A percentile compares a stretch with the other conserved stretches of the same genome.
Conservation (phyloP, 2,888 invertebrate species). For the Xylocampa areola region DNA sequence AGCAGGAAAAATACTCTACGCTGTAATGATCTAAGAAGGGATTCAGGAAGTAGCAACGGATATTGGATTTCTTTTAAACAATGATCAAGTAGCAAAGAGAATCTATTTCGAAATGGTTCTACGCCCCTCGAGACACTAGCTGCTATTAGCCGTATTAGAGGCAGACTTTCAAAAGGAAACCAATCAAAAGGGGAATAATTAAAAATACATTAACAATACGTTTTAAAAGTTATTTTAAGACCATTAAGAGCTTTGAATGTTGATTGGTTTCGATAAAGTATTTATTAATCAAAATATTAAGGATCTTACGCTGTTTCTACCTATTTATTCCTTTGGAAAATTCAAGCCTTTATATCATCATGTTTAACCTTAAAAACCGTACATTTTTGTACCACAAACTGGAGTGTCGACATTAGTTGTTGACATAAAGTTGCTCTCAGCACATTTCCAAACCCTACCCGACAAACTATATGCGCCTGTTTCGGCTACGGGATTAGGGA, state of each 20-base stretch:
- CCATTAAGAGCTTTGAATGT: slow-evolving; percentile 2
- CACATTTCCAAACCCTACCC: slow-evolving; percentile 18
- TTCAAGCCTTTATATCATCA: too few relatives aligned
- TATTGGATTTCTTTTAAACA: slow-evolving; percentile 53
- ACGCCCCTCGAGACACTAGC: not conserved
- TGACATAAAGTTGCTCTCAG: slow-evolving; percentile 34
- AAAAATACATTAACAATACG: slow-evolving; percentile 9
- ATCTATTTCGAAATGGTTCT: slow-evolving; percentile 21
- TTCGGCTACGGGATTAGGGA: slow-evolving; percentile 38
- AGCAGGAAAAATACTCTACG: slow-evolving; percentile 28
- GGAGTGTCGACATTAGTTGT: not conserved
- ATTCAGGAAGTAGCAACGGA: slow-evolving; percentile 49
- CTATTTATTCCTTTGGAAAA: too few relatives aligned
- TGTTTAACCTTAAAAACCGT: not conserved
- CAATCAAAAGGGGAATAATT: not conserved
- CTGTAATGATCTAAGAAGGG: slow-evolving; percentile 33
- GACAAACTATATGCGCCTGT: slow-evolving; percentile 28
- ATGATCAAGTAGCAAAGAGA: slow-evolving; percentile 18
- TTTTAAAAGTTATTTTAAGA: not conserved
- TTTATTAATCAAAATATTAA: too few relatives aligned
- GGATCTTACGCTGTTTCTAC: too few relatives aligned
- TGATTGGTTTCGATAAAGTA: slow-evolving; percentile 4
- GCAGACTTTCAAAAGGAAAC: slow-evolving; percentile 2
- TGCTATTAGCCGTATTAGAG: not conserved
- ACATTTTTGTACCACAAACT: not conserved